A percentile compares a stretch with the other conserved stretches of the same genome.
Evolutionary conservation across 2,888 invertebrate genomes (phyloP).

Genomic region (Habrosyne pyritoides): DNA sequence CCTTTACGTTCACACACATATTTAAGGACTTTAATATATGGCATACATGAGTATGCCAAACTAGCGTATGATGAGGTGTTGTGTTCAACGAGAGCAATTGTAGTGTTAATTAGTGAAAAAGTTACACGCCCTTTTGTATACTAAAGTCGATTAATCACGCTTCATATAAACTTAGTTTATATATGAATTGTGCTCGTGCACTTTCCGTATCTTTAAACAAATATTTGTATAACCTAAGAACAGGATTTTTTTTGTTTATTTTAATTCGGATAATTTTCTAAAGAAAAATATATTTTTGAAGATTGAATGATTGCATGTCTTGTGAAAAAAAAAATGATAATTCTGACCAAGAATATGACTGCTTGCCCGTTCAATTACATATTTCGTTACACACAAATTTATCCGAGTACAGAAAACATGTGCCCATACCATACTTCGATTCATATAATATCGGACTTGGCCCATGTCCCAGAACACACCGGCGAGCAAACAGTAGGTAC

Average conservation of each 20-base stretch:
- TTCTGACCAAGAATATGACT: background rate
- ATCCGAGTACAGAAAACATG: background rate
- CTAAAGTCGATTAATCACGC: conserved; percentile 4
- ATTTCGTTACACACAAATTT: background rate
- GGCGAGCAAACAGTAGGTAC: background rate
- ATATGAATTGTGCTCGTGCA: background rate
- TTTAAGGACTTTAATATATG: background rate
- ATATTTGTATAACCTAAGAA: background rate
- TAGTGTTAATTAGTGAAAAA: conserved; percentile 34
- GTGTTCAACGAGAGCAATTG: conserved; percentile 35
- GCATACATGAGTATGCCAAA: conserved; percentile 11
- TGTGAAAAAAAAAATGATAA: background rate
- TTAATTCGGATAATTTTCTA: background rate
- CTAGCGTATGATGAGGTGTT: conserved; percentile 26
- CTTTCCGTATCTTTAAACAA: background rate
- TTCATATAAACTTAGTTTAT: background rate
- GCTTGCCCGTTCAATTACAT: background rate
- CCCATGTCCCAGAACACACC: background rate
- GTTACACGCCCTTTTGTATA: conserved; percentile 24
- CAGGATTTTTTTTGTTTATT: background rate
- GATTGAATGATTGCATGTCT: background rate
- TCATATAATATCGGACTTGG: background rate
- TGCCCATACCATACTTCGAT: background rate
- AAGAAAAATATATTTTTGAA: background rate
- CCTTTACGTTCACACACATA: too few species aligned